A percentile compares a stretch with the other conserved stretches of the same genome.
Conservation (phyloP, 2,888 invertebrate species). For the Trichopoda pennipes region DNA sequence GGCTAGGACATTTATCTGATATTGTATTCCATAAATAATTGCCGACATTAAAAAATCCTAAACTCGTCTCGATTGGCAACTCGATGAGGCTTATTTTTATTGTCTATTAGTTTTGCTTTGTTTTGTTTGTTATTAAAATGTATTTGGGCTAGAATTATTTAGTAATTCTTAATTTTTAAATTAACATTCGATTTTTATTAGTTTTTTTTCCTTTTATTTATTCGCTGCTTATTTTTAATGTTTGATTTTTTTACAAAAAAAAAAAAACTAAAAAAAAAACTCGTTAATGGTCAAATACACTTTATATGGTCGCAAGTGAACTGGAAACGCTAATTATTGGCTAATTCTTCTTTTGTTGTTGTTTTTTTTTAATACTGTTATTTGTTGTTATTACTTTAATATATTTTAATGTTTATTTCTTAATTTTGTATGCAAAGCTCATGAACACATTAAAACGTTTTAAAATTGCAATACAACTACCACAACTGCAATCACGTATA, state of each 20-base stretch:
- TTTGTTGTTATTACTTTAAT: no score
- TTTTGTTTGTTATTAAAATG: conserved; percentile 28
- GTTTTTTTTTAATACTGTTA: no score
- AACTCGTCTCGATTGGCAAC: no score
- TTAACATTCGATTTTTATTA: no score
- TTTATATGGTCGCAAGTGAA: conserved; percentile 50
- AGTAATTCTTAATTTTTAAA: no score
- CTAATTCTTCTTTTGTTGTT: conserved; percentile 48
- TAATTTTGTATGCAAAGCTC: conserved; percentile 54
- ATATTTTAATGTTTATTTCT: conserved; percentile 16
- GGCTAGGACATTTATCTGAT: no score
- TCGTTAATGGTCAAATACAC: conserved; percentile 8
- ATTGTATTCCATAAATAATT: no score
- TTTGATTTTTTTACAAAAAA: conserved; percentile 1
- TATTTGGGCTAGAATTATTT: conserved; percentile 44
- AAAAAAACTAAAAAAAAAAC: no score
- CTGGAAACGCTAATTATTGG: conserved; percentile 62
- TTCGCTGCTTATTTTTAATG: conserved; percentile 32
- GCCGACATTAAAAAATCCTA: no score
- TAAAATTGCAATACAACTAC: conserved; percentile 10
- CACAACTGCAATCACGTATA: conserved; percentile 2
- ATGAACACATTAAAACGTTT: conserved; percentile 33
- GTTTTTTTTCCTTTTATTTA: conserved; percentile 44
- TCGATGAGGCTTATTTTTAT: neutral
- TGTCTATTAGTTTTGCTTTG: neutral